Percentiles rank a stretch among this genome's conserved stretches.
These are phyloP conservation scores for Eupithecia insigniata DNA, from an alignment of 2,888 invertebrate genomes.

Conservation along the genomic window DNA sequence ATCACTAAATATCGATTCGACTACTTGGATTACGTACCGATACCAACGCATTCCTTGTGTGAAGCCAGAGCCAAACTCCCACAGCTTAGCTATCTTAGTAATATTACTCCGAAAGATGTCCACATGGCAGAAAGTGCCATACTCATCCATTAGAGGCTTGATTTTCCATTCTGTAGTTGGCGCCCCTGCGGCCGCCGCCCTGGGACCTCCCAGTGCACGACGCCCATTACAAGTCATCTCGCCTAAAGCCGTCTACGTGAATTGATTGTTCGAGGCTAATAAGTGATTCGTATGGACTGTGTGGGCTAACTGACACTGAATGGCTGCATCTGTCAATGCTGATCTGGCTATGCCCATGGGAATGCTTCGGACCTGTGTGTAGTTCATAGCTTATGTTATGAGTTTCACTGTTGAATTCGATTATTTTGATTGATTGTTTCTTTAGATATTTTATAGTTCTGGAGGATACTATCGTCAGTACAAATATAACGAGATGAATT, in stretches of 20 bases:
- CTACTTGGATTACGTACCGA: no score
- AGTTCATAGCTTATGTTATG: neutral
- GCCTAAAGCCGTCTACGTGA: slow-evolving; percentile 51
- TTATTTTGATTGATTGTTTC: neutral
- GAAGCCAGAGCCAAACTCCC: no score
- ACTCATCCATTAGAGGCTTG: neutral
- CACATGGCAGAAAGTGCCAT: neutral
- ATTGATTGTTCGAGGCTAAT: slow-evolving; percentile 56
- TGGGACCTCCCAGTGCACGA: slow-evolving; percentile 43
- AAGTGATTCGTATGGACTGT: slow-evolving; percentile 47
- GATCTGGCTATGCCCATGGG: neutral
- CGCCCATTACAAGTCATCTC: slow-evolving; percentile 58
- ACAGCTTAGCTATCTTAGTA: no score
- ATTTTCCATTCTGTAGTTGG: slow-evolving; percentile 1
- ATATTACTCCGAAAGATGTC: neutral
- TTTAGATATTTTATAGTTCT: no score
- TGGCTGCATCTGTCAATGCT: slow-evolving; percentile 9
- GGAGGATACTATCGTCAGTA: neutral
- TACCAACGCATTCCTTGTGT: no score
- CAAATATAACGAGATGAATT: neutral
- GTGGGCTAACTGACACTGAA: slow-evolving; percentile 32
- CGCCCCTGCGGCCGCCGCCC: neutral
- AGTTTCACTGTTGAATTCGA: neutral
- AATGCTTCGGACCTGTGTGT: neutral
- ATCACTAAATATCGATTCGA: no score